Base-by-base conservation (phyloP, 2,888 invertebrate genomes). In the Atherix ibis region DNA sequence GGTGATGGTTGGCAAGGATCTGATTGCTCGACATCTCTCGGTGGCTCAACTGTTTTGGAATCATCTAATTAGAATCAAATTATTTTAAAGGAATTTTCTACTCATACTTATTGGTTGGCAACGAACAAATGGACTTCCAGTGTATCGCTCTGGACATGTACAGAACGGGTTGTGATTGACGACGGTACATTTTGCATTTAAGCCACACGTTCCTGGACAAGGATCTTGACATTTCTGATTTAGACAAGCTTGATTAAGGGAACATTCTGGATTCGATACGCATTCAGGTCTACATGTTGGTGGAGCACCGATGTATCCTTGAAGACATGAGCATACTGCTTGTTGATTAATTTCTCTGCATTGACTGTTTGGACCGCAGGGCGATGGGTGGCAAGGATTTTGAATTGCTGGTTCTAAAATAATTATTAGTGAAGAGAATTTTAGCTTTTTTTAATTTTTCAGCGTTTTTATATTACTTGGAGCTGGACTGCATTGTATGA, bases 191-290 rank as follows among this genome's bases (percentile, higher is more conserved):
- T 67, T 55, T 5, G 84, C 76, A 47, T 67, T 66, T 6, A 75
- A 54, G 17, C 83, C 83, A 54, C 84, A 85, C 12, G 77, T 70
- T 38, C 81, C 83, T 29, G 69, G 70, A 47, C 81, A 85, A 13
- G 84, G 83, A 58, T 85, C 71, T 31, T 73, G 63, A 53, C 87
- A 87, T 61, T 77, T 78, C 48, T 80, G 78, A 53, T 79, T 81
- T 46, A 73, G 73, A 50, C 87, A 87, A 12, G 84, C 80, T 50
- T 73, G 70, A 44, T 73, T 73, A 22, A 73, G 63, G 5, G 72
- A 61, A 58, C 87, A 87, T 53, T 85, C 83, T 3, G 76, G 66
- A 51, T 78, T 83, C n/a, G 72, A 71, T 5, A 73, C 71, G 54
- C 85, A 85, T 56, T 83, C 82, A 5, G 80, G 78, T 45, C 80